Evolutionary conservation across 64 coral and sea anemone species (phyloP).

Genomic region (Dendrophyllia cribrosa): DNA sequence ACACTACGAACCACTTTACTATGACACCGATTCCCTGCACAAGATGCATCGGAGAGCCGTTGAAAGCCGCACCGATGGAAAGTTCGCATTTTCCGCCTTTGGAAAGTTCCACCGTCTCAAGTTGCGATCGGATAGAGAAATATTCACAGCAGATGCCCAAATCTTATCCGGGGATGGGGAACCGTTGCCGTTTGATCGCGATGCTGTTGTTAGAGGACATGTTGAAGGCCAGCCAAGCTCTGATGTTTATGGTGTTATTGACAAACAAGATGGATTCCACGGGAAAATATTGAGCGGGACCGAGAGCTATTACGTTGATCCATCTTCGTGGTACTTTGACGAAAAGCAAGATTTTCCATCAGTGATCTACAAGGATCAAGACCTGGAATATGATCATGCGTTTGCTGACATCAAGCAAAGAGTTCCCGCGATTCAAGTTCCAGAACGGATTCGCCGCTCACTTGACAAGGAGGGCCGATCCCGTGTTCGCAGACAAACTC

Average conservation of each 20-base stretch:
- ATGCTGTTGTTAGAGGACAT: slow-evolving; percentile 74
- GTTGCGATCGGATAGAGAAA: slow-evolving; percentile 66
- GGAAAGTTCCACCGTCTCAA: slow-evolving; percentile 67
- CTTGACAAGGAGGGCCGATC: not conserved
- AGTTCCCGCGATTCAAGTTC: slow-evolving; percentile 7
- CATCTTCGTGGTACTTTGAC: slow-evolving; percentile 79
- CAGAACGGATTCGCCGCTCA: slow-evolving; percentile 38
- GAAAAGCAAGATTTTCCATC: slow-evolving; percentile 81
- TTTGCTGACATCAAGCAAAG: slow-evolving; percentile 70
- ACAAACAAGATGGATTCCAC: slow-evolving; percentile 82
- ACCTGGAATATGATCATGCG: slow-evolving; percentile 72
- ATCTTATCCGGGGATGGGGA: slow-evolving; percentile 81
- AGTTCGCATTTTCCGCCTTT: slow-evolving; percentile 80
- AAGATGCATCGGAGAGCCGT: slow-evolving; percentile 59
- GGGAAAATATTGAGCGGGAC: slow-evolving; percentile 84
- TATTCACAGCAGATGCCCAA: slow-evolving; percentile 85
- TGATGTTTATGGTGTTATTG: slow-evolving; percentile 84
- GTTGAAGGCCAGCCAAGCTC: slow-evolving; percentile 82
- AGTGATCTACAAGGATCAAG: slow-evolving; percentile 91
- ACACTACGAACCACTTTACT: slow-evolving; percentile 79
- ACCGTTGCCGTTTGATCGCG: slow-evolving; percentile 78
- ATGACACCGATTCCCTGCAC: slow-evolving; percentile 60
- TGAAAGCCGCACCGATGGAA: slow-evolving; percentile 61
- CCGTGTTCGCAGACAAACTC: slow-evolving; percentile 59
- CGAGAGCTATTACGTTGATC: slow-evolving; percentile 87